Evolutionary conservation across 2,888 invertebrate genomes (phyloP), one percentile per base, ranked within the genome.

Genomic region (Patella ulyssiponensis): DNA sequence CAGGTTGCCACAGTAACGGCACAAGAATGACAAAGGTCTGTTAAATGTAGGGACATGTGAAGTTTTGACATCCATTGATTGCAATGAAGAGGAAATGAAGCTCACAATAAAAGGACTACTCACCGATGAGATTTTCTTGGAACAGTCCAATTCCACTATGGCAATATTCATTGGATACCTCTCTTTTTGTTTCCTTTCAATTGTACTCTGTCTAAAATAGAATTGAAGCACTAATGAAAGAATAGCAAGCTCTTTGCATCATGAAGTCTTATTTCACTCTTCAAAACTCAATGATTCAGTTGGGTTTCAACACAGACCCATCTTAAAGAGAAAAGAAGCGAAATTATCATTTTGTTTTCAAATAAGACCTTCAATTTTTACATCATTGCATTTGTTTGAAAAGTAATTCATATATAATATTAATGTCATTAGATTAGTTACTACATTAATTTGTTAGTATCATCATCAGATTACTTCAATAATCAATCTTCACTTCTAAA

Each of bases 1-100:
- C 76, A 70, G 73, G 81, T 81, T 79, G 52, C 81, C 81, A 71
- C 75, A 78, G 76, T 75, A 77, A 81, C 81, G 75, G 81, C 81
- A 81, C 81, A 81, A 74, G 78, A 23, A 73, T 74, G 74, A 51
- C 75, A 75, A 80, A 78, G 80, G 74, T 80, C 75, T 75, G 81
- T 78, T 79, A 81, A 81, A 78, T 78, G 79, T 80, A 75, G 77
- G 76, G 77, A 76, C 78, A 78, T 81, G 80, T 77, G 80, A 80
- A 80, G 78, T 78, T 80, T 80, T 78, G 80, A 80, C 80, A 78
- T 80, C 76, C 77, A 80, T 79, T 78, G 78, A 69, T 73, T 74
- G 77, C 73, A 81, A 80, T 80, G 77, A 78, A 79, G 77, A 81
- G 81, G 81, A 81, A 81, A 81, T 81, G 81, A 79, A 81, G 69